Evolutionary conservation across 30 jellyfish, hydroid and myxozoan species (phyloP).

Genomic region (Pseudorhiza aurosa): DNA sequence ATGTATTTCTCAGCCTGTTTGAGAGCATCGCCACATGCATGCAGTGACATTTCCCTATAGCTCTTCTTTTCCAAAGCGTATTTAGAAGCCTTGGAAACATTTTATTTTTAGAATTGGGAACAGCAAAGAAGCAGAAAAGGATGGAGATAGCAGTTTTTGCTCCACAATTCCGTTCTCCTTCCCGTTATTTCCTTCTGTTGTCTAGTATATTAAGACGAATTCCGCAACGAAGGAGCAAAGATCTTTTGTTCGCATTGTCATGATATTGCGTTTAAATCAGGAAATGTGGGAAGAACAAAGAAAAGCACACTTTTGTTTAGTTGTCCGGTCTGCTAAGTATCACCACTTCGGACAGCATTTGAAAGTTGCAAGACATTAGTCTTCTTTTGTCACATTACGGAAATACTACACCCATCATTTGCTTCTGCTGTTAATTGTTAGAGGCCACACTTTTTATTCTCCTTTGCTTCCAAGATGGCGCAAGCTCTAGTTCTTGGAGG

Average conservation of each 20-base stretch:
- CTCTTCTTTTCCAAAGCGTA: too few species aligned
- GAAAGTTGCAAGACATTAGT: not conserved
- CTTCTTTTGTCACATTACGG: not conserved
- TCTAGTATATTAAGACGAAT: too few species aligned
- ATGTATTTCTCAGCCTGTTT: too few species aligned
- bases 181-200: too few species aligned
- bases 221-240: not conserved
- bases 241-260: not conserved
- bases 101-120: too few species aligned
- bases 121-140: too few species aligned
- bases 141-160: too few species aligned
- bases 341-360: not conserved
- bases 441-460: not conserved
- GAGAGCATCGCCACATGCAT: too few species aligned
- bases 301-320: not conserved
- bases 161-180: too few species aligned
- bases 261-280: not conserved
- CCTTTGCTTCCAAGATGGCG: constrained; percentile 26
- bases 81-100: too few species aligned
- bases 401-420: constrained; percentile 27
- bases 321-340: not conserved
- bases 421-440: not conserved
- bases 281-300: not conserved
- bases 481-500: constrained; percentile 81
- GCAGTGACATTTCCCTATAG: too few species aligned